Evolutionary conservation across 2,888 invertebrate species (phyloP).

Genomic region (Coelopa pilipes): DNA sequence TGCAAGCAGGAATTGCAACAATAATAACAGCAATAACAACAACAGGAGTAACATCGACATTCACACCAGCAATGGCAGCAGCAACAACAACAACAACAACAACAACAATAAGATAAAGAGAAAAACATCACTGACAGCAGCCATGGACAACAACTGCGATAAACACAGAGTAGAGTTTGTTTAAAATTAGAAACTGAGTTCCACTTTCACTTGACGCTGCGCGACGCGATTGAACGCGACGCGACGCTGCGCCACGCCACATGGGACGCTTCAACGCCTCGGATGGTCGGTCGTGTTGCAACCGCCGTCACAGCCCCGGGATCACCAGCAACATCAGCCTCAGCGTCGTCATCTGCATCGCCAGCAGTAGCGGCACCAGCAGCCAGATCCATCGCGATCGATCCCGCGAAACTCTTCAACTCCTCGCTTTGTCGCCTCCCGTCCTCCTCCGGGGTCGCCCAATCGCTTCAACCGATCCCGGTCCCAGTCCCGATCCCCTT

Average conservation of each 20-base stretch:
- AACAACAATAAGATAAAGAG: background rate
- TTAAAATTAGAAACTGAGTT: constrained; percentile 62
- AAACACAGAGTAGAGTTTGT: constrained; percentile 16
- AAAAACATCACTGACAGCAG: no score
- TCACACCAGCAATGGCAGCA: no score
- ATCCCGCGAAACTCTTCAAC: background rate
- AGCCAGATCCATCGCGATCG: background rate
- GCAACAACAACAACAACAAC: background rate
- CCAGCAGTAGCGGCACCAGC: background rate
- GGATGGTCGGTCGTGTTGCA: background rate
- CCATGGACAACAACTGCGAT: constrained; percentile 21
- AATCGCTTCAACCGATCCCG: constrained; percentile 2
- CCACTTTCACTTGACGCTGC: constrained; percentile 57
- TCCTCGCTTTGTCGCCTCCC: background rate
- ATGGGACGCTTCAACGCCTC: constrained; percentile 37
- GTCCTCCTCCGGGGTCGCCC: constrained; percentile 9
- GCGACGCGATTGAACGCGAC: background rate
- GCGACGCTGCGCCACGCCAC: constrained; percentile 9
- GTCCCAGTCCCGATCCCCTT: background rate
- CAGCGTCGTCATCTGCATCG: constrained; percentile 22
- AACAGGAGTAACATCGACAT: no score
- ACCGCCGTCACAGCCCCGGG: background rate
- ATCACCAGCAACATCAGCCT: constrained; percentile 12
- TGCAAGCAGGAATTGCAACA: constrained; percentile 30
- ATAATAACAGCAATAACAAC: background rate